Evolutionary conservation across 2,113 vertebrate genomes (phyloP).

Genomic region (Ptilonorhynchus violaceus): DNA sequence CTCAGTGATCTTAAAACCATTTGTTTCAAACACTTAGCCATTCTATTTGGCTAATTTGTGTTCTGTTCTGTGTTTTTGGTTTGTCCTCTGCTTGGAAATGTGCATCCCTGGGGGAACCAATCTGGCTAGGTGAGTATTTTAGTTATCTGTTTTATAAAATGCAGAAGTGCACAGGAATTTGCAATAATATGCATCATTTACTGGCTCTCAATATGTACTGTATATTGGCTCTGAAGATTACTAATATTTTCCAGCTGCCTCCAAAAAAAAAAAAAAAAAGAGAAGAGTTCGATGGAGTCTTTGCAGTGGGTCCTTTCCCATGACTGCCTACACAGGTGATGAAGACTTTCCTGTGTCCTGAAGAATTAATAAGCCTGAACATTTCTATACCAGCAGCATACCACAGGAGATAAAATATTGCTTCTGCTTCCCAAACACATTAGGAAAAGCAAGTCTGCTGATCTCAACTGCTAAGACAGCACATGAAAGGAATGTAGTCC

Average conservation of each 20-base stretch:
- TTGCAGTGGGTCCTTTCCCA: slow-evolving; percentile 34
- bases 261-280: neutral
- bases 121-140: slow-evolving; percentile 59
- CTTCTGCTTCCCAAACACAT: slow-evolving; percentile 56
- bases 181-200: slow-evolving; percentile 45
- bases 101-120: neutral
- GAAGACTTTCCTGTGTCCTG: slow-evolving; percentile 38
- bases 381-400: slow-evolving; percentile 40
- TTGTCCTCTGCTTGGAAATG: slow-evolving; percentile 26
- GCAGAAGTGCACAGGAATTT: slow-evolving; percentile 53
- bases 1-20: slow-evolving; percentile 17
- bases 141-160: slow-evolving; percentile 58
- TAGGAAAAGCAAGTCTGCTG: slow-evolving; percentile 58
- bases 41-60: neutral
- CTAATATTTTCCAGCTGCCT: slow-evolving; percentile 61
- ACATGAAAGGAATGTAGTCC: slow-evolving; percentile 61
- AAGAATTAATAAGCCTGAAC: slow-evolving; percentile 57
- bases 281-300: neutral
- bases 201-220: slow-evolving; percentile 30
- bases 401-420: slow-evolving; percentile 51
- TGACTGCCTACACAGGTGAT: slow-evolving; percentile 45
- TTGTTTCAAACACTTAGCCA: slow-evolving; percentile 12
- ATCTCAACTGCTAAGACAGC: slow-evolving; percentile 61
- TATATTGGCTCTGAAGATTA: slow-evolving; percentile 43
- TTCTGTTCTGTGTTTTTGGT: slow-evolving; percentile 10